Conservation (phyloP, 2,113 vertebrate genomes). For the Mustela lutreola region DNA sequence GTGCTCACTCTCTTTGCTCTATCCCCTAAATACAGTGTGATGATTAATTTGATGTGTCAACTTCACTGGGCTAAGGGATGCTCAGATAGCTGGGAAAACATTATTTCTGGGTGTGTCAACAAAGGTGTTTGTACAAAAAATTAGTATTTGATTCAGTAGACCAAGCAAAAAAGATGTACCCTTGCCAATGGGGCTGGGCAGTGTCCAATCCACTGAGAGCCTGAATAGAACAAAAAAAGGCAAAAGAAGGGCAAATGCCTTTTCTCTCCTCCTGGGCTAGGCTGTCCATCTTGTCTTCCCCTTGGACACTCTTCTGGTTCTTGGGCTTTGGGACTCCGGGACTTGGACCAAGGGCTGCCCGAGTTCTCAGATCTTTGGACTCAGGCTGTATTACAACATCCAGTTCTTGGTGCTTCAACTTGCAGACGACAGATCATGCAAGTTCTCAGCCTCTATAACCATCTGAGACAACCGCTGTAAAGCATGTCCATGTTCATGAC, state of each 20-base stretch:
- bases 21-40: background rate
- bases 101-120: background rate
- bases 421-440: background rate
- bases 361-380: background rate
- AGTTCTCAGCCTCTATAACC: background rate
- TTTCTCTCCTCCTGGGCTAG: background rate
- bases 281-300: background rate
- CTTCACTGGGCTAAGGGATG: background rate
- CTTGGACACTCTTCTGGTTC: background rate
- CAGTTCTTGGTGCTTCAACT: background rate
- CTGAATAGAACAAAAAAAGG: background rate
- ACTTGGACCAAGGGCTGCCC: background rate
- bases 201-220: background rate
- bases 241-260: background rate
- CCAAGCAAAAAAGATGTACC: background rate
- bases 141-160: background rate
- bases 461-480: background rate
- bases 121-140: background rate
- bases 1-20: background rate
- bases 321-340: background rate
- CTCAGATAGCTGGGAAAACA: background rate
- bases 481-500: background rate
- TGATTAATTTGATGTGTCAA: background rate
- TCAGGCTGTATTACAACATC: no score
- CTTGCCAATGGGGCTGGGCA: background rate